These are phyloP conservation scores for Nephotettix cincticeps DNA, from an alignment of 1,140 invertebrate genomes.

Conservation along the genomic window DNA sequence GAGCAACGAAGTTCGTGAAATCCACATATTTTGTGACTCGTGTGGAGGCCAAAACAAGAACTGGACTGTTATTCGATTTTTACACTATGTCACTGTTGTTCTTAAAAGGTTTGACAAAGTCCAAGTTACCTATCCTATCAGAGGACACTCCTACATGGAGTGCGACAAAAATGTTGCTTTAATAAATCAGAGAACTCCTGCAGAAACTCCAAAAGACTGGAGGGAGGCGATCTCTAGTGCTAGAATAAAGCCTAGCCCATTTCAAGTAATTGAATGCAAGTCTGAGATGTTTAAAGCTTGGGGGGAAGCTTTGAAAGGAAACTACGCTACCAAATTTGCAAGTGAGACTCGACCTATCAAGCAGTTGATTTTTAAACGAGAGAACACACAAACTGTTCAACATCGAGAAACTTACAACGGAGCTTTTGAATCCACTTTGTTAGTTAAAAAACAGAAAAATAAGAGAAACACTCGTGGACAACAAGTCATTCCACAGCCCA, in stretches of 20 bases:
- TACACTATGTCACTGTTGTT: conserved; percentile 34
- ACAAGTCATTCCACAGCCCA: not conserved
- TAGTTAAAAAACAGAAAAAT: too few relatives aligned
- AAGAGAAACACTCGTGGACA: not conserved
- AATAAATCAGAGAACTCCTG: conserved; percentile 25
- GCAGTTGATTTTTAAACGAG: not conserved
- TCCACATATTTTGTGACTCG: conserved; percentile 19
- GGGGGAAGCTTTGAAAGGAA: not conserved
- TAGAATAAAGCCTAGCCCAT: conserved; percentile 34
- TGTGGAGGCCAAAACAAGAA: conserved; percentile 22
- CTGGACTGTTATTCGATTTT: conserved; percentile 26
- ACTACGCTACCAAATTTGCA: conserved; percentile 8
- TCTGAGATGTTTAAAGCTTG: conserved; percentile 29
- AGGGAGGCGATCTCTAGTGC: conserved; percentile 25
- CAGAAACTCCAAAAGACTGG: conserved; percentile 30
- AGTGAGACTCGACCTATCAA: not conserved
- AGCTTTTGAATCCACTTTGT: not conserved
- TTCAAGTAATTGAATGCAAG: conserved; percentile 27
- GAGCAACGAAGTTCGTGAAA: not conserved
- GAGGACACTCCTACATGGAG: conserved; percentile 37
- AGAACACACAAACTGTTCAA: not conserved
- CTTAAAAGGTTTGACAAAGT: conserved; percentile 23
- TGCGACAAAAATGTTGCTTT: conserved; percentile 31
- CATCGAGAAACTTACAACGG: not conserved
- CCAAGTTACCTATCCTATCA: conserved; percentile 29